Percentiles rank a stretch among this genome's conserved stretches.
These are phyloP conservation scores for Saxidomus purpurata DNA, from an alignment of 1,140 invertebrate genomes.

Conservation along the genomic window DNA sequence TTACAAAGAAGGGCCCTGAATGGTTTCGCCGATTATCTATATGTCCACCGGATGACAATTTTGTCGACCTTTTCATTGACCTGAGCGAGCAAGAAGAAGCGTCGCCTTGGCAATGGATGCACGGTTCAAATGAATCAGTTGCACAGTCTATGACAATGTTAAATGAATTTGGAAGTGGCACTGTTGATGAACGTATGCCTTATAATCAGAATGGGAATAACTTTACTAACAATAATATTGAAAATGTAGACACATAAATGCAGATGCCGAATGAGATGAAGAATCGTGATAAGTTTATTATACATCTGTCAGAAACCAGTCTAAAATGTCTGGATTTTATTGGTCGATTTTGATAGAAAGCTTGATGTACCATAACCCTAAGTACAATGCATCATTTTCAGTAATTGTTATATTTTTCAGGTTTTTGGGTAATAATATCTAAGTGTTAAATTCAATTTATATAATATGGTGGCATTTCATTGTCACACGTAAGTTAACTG, in stretches of 20 bases:
- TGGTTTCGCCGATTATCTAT: conserved; percentile 46
- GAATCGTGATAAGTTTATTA: too few species aligned
- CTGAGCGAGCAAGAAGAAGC: conserved; percentile 74
- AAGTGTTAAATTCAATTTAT: too few species aligned
- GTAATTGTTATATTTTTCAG: too few species aligned
- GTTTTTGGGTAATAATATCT: too few species aligned
- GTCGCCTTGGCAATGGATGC: conserved; percentile 70
- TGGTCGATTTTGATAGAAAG: too few species aligned
- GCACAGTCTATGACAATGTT: conserved; percentile 57
- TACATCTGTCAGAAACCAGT: too few species aligned
- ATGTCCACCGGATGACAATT: conserved; percentile 69
- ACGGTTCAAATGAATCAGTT: conserved; percentile 70
- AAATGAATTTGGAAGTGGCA: conserved; percentile 29
- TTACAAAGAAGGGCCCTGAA: conserved; percentile 10
- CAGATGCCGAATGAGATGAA: too few species aligned
- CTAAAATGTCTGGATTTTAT: too few species aligned
- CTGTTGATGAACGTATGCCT: conserved; percentile 35
- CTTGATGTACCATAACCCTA: too few species aligned
- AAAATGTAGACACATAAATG: background rate
- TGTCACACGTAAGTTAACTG: too few species aligned
- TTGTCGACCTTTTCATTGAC: conserved; percentile 82
- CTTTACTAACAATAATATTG: background rate
- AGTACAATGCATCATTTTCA: too few species aligned
- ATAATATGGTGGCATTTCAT: too few species aligned
- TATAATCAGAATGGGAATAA: conserved; percentile 4